Evolutionary conservation across 2,888 invertebrate genomes (phyloP).

Genomic region (Tenthredo amoena): DNA sequence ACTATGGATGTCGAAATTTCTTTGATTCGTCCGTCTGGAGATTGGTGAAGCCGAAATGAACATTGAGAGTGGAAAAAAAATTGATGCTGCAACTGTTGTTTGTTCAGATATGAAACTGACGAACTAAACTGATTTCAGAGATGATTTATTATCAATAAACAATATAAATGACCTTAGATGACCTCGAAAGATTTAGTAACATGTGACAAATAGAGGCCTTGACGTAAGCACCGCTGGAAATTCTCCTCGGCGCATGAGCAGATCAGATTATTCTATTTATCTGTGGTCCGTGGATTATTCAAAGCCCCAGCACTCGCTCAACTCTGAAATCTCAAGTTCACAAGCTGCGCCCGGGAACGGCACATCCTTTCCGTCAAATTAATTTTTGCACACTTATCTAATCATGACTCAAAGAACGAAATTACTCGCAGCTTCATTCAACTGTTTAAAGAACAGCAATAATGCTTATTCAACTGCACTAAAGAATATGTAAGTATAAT

Average conservation of each 20-base stretch:
- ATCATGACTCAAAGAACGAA: constrained; percentile 44
- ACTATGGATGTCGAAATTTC: not conserved
- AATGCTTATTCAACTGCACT: constrained; percentile 42
- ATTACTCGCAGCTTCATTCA: constrained; percentile 38
- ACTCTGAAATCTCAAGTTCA: constrained; percentile 27
- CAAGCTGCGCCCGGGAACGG: constrained; percentile 12
- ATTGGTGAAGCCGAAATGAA: not conserved
- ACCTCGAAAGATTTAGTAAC: constrained; percentile 5
- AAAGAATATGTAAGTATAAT: constrained; percentile 41
- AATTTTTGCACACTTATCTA: not conserved
- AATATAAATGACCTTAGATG: constrained; percentile 31
- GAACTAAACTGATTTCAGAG: not conserved
- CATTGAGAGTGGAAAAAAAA: not conserved
- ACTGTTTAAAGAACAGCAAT: constrained; percentile 43
- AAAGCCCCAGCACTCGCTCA: constrained; percentile 7
- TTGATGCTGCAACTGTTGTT: constrained; percentile 5
- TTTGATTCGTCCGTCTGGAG: not conserved
- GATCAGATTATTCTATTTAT: not conserved
- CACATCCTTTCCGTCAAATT: not conserved
- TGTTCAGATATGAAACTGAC: not conserved
- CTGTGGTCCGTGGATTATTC: constrained; percentile 18
- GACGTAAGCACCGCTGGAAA: constrained; percentile 30
- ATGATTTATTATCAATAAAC: not conserved
- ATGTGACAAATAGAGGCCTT: constrained; percentile 4
- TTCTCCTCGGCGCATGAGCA: constrained; percentile 42